Evolutionary conservation across 2,113 vertebrate genomes (phyloP).

Genomic region (Microtus pennsylvanicus): DNA sequence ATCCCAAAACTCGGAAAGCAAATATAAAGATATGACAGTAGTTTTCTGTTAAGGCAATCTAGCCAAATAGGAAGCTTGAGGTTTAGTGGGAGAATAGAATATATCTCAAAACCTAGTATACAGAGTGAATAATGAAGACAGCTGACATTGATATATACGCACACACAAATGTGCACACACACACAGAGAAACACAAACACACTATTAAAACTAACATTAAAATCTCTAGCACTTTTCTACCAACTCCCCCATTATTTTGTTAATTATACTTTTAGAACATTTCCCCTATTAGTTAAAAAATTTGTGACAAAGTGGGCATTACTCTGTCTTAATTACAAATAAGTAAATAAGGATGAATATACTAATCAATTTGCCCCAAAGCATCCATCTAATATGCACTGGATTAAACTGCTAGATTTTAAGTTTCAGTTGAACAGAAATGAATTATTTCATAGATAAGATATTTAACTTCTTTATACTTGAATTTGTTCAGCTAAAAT

Average conservation of each 20-base stretch:
- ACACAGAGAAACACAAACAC: not conserved
- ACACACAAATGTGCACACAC: not conserved
- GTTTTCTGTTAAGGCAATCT: not conserved
- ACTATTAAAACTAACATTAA: not conserved
- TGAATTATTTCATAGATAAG: not conserved
- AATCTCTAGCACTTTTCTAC: not conserved
- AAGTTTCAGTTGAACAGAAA: conserved; percentile 12
- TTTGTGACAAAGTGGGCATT: not conserved
- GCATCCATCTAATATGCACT: not conserved
- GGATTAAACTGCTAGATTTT: conserved; percentile 3
- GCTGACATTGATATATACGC: too few relatives aligned
- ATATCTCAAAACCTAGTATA: not conserved
- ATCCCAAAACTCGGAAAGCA: not conserved
- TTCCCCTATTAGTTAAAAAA: not conserved
- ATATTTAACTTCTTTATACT: not conserved
- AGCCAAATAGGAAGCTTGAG: not conserved
- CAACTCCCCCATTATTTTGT: not conserved
- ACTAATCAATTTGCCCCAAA: not conserved
- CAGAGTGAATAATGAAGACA: not conserved
- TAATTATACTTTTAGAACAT: not conserved
- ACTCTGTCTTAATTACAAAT: not conserved
- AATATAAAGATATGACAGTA: not conserved
- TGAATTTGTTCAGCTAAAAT: conserved; percentile 2
- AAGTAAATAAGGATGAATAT: not conserved
- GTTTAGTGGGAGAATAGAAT: not conserved